These are phyloP conservation scores for Taenioides sp. DNA, from an alignment of 2,797 vertebrate species.

Conservation along the genomic window DNA sequence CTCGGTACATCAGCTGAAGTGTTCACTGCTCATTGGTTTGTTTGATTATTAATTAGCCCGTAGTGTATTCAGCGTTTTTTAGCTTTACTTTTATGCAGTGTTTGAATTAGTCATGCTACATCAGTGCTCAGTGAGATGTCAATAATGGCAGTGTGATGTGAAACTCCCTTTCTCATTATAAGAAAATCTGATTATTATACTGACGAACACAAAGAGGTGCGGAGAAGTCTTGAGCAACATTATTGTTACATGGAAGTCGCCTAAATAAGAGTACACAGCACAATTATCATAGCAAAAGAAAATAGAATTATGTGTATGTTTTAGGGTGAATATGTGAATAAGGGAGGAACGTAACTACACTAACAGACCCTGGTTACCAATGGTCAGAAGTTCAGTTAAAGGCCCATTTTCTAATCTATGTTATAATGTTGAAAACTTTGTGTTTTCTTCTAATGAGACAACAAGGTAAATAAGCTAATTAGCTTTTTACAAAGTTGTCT, in stretches of 20 bases:
- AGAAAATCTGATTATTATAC: conserved; percentile 62
- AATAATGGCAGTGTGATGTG: conserved; percentile 66
- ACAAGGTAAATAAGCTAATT: too few species aligned
- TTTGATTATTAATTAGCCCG: conserved; percentile 71
- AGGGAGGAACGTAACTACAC: too few species aligned
- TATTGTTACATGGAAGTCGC: neutral
- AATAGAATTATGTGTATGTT: too few species aligned
- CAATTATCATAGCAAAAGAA: too few species aligned
- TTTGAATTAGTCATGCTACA: conserved; percentile 73
- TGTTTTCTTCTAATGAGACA: too few species aligned
- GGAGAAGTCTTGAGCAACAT: neutral
- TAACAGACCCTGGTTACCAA: too few species aligned
- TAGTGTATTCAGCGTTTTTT: conserved; percentile 50
- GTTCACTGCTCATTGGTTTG: conserved; percentile 67
- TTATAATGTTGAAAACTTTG: too few species aligned
- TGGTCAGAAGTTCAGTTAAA: too few species aligned
- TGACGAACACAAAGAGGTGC: conserved; percentile 44
- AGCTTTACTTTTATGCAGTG: conserved; percentile 57
- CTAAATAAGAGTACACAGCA: too few species aligned
- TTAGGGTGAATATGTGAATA: too few species aligned
- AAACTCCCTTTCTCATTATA: conserved; percentile 58
- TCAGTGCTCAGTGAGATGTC: conserved; percentile 62
- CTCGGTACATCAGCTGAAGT: conserved; percentile 35
- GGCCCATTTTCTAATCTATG: too few species aligned
- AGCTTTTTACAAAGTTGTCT: too few species aligned